Evolutionary conservation across 2,113 vertebrate genomes (phyloP).

Genomic region (human (Homo sapiens)): GRCh38 chr18:61483501-61484000

Average conservation of each 20-base stretch:
- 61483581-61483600: rapidly evolving
- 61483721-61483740: not conserved
- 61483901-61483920: not conserved
- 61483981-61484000: constrained; percentile 27
- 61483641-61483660: not conserved
- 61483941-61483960: not conserved
- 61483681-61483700: not conserved
- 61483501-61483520: not conserved
- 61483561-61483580: rapidly evolving
- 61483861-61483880: not conserved
- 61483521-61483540: not conserved
- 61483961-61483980: constrained; percentile 19
- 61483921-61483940: not conserved
- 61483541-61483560: not conserved
- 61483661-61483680: not conserved
- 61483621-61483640: not conserved
- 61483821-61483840: not conserved
- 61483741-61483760: not conserved
- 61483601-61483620: no score
- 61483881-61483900: not conserved
- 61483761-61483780: constrained; percentile 25
- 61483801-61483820: not conserved
- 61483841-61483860: not conserved
- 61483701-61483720: not conserved
- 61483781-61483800: not conserved